Percentiles rank a stretch among this genome's conserved stretches.
Conservation (phyloP, 2,113 vertebrate genomes). For the Sarotherodon lohbergeri region DNA sequence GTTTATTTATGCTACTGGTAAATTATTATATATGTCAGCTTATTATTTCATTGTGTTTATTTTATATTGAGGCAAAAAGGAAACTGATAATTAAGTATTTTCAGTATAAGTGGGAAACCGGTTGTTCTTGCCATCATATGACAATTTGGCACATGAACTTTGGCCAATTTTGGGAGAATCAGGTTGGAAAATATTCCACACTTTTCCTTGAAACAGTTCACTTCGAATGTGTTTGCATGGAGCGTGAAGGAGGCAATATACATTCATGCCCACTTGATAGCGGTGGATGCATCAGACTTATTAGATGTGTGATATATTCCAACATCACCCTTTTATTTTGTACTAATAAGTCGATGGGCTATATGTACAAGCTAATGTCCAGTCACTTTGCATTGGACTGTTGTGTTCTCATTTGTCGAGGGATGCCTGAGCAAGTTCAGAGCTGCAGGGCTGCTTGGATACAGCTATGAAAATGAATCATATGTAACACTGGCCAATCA, state of each 20-base stretch:
- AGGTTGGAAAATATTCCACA: neutral
- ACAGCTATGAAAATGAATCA: neutral
- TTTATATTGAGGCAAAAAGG: neutral
- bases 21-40: neutral
- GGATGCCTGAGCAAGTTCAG: neutral
- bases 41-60: neutral
- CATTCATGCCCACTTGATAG: neutral
- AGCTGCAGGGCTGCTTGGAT: neutral
- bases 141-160: neutral
- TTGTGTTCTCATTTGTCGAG: neutral
- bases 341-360: neutral
- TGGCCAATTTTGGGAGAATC: neutral
- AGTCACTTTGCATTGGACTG: neutral
- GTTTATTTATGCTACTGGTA: neutral
- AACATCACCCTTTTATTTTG: neutral
- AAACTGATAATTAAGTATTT: neutral
- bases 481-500: neutral
- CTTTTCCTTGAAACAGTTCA: neutral
- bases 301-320: neutral
- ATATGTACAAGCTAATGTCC: neutral
- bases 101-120: neutral
- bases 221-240: neutral
- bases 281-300: neutral
- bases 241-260: neutral
- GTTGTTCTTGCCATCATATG: neutral